A percentile compares a stretch with the other conserved stretches of the same genome.
Conservation (phyloP, 92 coral and sea anemone genomes). For the Porites evermanni region DNA sequence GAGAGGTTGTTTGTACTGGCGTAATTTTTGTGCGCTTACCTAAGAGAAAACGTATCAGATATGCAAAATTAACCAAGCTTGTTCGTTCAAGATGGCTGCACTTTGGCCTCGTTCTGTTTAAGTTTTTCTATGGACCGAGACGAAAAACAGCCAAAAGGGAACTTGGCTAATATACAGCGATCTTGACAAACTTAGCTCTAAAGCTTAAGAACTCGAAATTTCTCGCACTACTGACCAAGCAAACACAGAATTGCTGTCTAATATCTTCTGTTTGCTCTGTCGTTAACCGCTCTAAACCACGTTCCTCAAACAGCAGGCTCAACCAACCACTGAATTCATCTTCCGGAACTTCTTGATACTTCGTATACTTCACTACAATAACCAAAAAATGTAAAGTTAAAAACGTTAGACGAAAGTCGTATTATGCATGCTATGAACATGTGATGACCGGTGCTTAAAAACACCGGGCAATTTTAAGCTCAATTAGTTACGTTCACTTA, state of each 20-base stretch:
- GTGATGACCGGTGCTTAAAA: neutral
- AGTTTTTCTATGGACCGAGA: too few species aligned
- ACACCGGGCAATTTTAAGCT: neutral
- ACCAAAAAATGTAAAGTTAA: neutral
- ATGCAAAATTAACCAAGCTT: too few species aligned
- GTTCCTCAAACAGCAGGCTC: neutral
- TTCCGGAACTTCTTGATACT: slow-evolving; percentile 41
- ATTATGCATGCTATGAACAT: neutral
- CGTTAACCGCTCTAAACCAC: slow-evolving; percentile 1
- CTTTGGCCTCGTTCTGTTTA: too few species aligned
- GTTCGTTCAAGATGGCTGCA: too few species aligned
- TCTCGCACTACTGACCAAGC: slow-evolving; percentile 30
- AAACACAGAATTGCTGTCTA: slow-evolving; percentile 1
- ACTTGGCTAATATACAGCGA: too few species aligned
- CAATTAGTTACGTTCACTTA: neutral
- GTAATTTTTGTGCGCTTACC: too few species aligned
- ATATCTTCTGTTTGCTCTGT: slow-evolving; percentile 15
- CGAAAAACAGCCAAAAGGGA: too few species aligned
- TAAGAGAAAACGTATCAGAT: too few species aligned
- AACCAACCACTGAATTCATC: slow-evolving; percentile 37
- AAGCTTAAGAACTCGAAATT: too few species aligned
- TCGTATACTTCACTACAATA: slow-evolving; percentile 19
- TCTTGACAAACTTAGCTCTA: too few species aligned
- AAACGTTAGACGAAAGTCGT: neutral
- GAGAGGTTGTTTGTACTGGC: too few species aligned